Conservation (phyloP, 37 sponge, comb jelly and placozoan genomes). For the Theonella swinhoei region DNA sequence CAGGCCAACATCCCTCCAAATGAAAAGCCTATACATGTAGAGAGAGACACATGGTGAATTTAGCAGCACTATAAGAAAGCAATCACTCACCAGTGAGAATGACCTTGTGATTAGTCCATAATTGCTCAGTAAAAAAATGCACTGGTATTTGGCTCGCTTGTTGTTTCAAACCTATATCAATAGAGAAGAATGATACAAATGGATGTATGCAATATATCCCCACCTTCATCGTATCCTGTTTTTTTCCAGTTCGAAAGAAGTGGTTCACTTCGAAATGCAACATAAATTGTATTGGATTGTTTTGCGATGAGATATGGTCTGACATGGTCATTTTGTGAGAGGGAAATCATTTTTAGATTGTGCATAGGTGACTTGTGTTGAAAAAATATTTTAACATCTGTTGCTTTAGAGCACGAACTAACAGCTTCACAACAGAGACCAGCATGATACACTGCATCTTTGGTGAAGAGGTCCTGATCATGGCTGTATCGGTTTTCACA, state of each 20-base stretch:
- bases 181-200: background rate
- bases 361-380: background rate
- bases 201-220: background rate
- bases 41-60: too few species aligned
- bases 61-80: background rate
- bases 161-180: background rate
- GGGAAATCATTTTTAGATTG: background rate
- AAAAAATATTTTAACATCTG: background rate
- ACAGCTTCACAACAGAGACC: slow-evolving; percentile 12
- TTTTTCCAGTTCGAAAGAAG: slow-evolving; percentile 8
- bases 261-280: slow-evolving; percentile 21
- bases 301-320: slow-evolving; percentile 15
- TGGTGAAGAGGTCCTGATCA: background rate
- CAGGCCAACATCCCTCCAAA: slow-evolving; percentile 16
- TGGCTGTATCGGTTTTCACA: too few species aligned
- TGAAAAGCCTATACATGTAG: slow-evolving; percentile 23
- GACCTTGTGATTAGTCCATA: background rate
- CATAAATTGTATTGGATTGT: background rate
- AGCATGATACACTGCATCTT: slow-evolving; percentile 16
- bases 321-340: background rate
- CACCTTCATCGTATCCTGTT: slow-evolving; percentile 8
- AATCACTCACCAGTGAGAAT: slow-evolving; percentile 19
- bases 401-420: background rate
- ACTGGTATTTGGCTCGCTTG: slow-evolving; percentile 1
- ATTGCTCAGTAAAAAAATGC: background rate